Base-by-base conservation (phyloP, 2,888 invertebrate genomes). In the Drosophila flavopinicola region DNA sequence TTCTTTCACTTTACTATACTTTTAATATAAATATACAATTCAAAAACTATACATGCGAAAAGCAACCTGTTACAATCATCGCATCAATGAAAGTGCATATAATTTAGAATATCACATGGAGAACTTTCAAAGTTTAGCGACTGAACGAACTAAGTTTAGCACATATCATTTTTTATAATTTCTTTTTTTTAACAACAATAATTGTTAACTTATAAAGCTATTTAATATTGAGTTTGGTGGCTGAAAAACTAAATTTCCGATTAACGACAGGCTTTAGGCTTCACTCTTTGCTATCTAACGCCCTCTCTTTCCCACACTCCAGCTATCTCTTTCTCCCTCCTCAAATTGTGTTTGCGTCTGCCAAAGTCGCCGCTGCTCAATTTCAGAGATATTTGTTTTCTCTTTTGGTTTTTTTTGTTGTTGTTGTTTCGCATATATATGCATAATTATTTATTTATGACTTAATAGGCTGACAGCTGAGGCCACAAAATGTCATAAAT, bases 391-490 rank as follows among this genome's bases (percentile, higher is more conserved):
- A 47, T 20, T 47, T 53, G 48, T 35, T 47, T 25, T 13, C n/a
- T n/a, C n/a, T n/a, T n/a, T 20, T 20, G 2, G 20, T 27, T 33
- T 45, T 47, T 47, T 17, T 11, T 33, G 24, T 48, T 53, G 38
- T 17, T 7, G 39, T 42, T 37, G 54, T 29, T 24, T 15, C 30
- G 29, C 42, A 29, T 38, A 42, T 30, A 25, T 33, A 39, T 39
- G 53, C 75, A 48, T 53, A 65, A 65, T 76, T 66, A 63, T 69
- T 71, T 71, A 66, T 71, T 82, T 63, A 80, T 73, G 66, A 53
- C 61, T 59, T 75, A 66, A 75, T 66, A 58, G 65, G 42, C 53
- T 45, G 57, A 37, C 48, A 57, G 59, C 51, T 35, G n/a, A 39
- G 37, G 38, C 49, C 42, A 38, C 35, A 30, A 56, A 51, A 56